Evolutionary conservation across 2,888 invertebrate species (phyloP), one percentile per base, ranked within the genome.

Genomic region (Ernsta delagoae): DNA sequence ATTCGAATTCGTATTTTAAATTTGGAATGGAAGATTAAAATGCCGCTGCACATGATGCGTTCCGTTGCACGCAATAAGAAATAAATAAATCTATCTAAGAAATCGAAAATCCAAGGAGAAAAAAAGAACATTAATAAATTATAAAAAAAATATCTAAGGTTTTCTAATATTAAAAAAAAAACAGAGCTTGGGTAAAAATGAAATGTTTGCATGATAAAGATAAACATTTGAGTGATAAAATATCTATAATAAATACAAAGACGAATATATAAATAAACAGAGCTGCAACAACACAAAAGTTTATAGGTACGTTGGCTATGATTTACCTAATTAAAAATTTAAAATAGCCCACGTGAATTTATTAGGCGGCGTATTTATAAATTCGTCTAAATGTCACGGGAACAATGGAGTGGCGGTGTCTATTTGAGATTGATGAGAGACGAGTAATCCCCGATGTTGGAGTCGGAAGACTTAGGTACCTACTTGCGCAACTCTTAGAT

Each of bases 371-470:
- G 87, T 89, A 91, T 92, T 89, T 91, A 88, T 92, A 90, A 86
- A 84, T 87, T 87, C 83, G 81, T 88, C 78, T 86, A 92, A 92
- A 92, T 92, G 92, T 91, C 92, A 91, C 87, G 88, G 84, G 89
- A 90, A 92, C 92, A 92, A 92, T 90, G 84, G 85, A 85, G 85
- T 84, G 83, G 80, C 83, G 80, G 84, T 84, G 87, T 91, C 90
- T 89, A 89, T 90, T 88, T 83, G 81, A 90, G 90, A 92, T 92
- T 89, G 90, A 90, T 91, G 90, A 89, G 89, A 85, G 89, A 89
- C 86, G 80, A 87, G 84, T 90, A 88, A 89, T 88, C 88, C 83
- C 77, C 80, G n/a, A n/a, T 79, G 83, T 82, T 83, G 86, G n/a
- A n/a, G n/a, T 85, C 80, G 87, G 88, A 88, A 88, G 87, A 82